Percentiles rank a stretch among this genome's conserved stretches.
Evolutionary conservation across 2,113 vertebrate genomes (phyloP).

Genomic region (Fregata magnificens): DNA sequence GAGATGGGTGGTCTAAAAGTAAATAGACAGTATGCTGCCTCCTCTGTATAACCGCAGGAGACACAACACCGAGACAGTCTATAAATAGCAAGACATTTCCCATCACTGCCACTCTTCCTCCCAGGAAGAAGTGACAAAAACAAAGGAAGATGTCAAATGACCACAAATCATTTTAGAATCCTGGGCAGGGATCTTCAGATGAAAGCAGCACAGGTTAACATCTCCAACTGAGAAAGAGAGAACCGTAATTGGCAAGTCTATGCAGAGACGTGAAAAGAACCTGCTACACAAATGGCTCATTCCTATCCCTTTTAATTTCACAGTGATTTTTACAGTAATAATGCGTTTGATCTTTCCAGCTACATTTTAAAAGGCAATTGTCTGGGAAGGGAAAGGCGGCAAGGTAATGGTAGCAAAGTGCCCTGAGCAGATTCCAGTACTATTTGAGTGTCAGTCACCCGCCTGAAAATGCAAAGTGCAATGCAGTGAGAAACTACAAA

Average conservation of each 20-base stretch:
- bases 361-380: not conserved
- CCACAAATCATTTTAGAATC: slow-evolving; percentile 42
- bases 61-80: not conserved
- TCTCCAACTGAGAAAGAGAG: slow-evolving; percentile 6
- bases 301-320: not conserved
- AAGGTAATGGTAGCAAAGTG: not conserved
- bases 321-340: not conserved
- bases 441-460: not conserved
- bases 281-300: not conserved
- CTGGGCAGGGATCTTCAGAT: not conserved
- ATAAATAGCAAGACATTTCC: slow-evolving; percentile 24
- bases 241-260: not conserved
- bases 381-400: not conserved
- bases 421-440: not conserved
- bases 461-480: not conserved
- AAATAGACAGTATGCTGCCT: slow-evolving; percentile 3
- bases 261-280: slow-evolving; percentile 13
- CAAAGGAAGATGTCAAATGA: slow-evolving; percentile 4
- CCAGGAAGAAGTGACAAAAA: slow-evolving; percentile 22
- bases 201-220: slow-evolving; percentile 33
- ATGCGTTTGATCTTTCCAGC: not conserved
- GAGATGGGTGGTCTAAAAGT: not conserved
- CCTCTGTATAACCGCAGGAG: not conserved
- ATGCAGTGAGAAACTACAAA: not conserved
- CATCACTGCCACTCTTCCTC: slow-evolving; percentile 13